Evolutionary conservation across 1,140 invertebrate genomes (phyloP), one percentile per base, ranked within the genome.

Genomic region (Musca vetustissima): DNA sequence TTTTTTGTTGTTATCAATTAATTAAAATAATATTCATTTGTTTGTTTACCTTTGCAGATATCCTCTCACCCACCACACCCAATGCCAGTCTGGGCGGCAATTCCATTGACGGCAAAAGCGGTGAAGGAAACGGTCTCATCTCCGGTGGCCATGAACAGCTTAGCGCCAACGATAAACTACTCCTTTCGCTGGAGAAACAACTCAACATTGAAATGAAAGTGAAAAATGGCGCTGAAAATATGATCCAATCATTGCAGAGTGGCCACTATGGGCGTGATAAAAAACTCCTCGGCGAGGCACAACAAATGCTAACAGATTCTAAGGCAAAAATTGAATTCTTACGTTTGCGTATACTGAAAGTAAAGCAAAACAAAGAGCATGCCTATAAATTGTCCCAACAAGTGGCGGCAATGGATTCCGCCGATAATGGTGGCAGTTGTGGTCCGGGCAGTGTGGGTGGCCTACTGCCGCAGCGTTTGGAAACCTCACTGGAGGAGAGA

Each of bases 241-340:
- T 99, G 95, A 97, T 98, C 75, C 92, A 96, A 78, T 96, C 94
- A 84, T 90, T 94, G 83, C 93, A 90, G 72, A 89, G 88, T 72
- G 91, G 89, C 74, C 93, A 94, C 73, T 88, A 89, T 71, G 89
- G 89, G 17, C 88, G 93, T 68, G 96, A 98, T 83, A 97, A 97
- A 80, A 98, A 98, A 84, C 84, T 98, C 43, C 86, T 97, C 49
- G 92, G 91, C 50, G 96, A 98, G 85, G 97, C 97, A 43, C 95
- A 98, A 80, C 95, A 97, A 83, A 98, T 99, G 96, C 85, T 98
- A 47, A 90, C 90, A 59, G 97, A 98, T 84, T 98, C 96, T 8
- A 96, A 95, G 83, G 93, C 92, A 36, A 98, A 98, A 87, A 98
- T 98, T 81, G 97, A 98, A 84, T 98, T 96, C 83, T 88, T 99